phyloP scores from a whole-genome alignment of 2,797 vertebrate genomes.

The Morus bassanus region DNA sequence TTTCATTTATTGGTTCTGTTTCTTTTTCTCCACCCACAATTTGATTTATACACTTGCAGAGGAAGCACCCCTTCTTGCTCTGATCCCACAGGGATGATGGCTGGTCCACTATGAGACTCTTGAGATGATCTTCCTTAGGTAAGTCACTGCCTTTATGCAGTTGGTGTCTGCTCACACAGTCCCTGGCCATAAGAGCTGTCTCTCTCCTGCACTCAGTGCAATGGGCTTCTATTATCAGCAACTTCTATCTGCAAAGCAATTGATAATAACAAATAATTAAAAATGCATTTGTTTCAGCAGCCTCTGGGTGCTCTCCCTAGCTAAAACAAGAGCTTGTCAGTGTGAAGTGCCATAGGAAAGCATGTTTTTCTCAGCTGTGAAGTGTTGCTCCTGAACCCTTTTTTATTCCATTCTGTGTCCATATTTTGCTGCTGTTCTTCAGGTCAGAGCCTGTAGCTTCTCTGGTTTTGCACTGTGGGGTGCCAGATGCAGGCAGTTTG shows the following conservation, averaged over 20 bases:
- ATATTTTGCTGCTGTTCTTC: background rate
- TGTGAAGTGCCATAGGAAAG: background rate
- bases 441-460: constrained; percentile 15
- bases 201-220: background rate
- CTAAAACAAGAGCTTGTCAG: background rate
- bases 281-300: background rate
- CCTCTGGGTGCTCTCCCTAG: background rate
- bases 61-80: background rate
- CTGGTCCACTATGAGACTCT: background rate
- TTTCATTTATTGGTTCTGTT: background rate
- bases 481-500: constrained; percentile 14
- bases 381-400: background rate
- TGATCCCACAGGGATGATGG: background rate
- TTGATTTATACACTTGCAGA: background rate
- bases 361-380: background rate
- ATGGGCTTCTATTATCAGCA: background rate
- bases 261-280: constrained; percentile 31
- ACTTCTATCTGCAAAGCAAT: background rate
- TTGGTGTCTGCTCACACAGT: background rate
- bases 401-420: background rate
- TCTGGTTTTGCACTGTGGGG: background rate
- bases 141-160: background rate
- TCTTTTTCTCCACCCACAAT: background rate
- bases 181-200: background rate
- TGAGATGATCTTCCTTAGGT: background rate